Conservation (phyloP, 2,888 invertebrate genomes). For the Dyspetes luteomarginatus region DNA sequence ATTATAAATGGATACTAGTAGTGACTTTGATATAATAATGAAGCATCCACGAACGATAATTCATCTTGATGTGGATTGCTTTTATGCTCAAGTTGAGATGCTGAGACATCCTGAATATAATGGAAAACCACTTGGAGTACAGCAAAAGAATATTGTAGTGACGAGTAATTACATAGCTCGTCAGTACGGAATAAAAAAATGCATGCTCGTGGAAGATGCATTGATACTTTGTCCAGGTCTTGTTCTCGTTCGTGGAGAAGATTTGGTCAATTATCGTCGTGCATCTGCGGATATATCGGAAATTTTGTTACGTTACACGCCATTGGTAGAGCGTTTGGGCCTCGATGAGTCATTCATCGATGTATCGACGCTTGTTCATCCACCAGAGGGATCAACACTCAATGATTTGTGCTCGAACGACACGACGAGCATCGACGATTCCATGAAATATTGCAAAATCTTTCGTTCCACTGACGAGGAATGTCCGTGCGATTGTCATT, state of each 20-base stretch:
- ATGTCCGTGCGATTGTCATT: conserved; percentile 91
- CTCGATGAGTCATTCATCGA: conserved; percentile 94
- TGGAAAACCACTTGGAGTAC: conserved; percentile 90
- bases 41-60: conserved; percentile 89
- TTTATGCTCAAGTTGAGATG: conserved; percentile 95
- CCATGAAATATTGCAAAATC: conserved; percentile 85
- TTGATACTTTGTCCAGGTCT: conserved; percentile 89
- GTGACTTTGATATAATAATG: conserved; percentile 74
- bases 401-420: conserved; percentile 95
- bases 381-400: conserved; percentile 92
- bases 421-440: conserved; percentile 85
- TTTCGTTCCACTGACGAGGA: conserved; percentile 85
- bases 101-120: conserved; percentile 88
- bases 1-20: conserved; percentile 78
- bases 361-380: conserved; percentile 89
- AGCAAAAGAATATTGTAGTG: conserved; percentile 93
- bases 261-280: conserved; percentile 91
- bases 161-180: conserved; percentile 94
- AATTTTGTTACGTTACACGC: conserved; percentile 89
- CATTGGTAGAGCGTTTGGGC: conserved; percentile 91
- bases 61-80: conserved; percentile 93
- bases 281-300: conserved; percentile 91
- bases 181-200: conserved; percentile 90
- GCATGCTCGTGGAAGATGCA: conserved; percentile 91
- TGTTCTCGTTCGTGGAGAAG: conserved; percentile 92